These are phyloP conservation scores for Notothenia coriiceps DNA, from an alignment of 2,113 vertebrate species.

Conservation along the genomic window DNA sequence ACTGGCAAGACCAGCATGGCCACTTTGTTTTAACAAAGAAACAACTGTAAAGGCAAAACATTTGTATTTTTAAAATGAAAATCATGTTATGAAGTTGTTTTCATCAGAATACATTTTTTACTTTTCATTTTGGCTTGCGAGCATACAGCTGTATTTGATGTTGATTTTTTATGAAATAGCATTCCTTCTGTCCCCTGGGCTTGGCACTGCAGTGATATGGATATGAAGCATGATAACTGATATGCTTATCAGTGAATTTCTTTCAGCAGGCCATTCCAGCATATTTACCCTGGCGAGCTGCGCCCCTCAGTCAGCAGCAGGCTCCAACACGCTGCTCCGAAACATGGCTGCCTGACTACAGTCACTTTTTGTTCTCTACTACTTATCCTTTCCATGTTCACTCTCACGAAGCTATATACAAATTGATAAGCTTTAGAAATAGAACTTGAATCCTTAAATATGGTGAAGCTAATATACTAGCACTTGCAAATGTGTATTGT, in stretches of 20 bases:
- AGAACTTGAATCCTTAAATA: no score
- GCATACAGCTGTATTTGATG: neutral
- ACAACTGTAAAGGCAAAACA: no score
- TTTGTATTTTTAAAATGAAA: neutral
- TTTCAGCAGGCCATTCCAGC: constrained; percentile 13
- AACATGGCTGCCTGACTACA: constrained; percentile 30
- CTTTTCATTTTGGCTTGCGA: neutral
- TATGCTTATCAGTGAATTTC: constrained; percentile 37
- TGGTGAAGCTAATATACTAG: no score
- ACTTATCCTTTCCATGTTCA: neutral
- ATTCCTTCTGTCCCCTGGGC: constrained; percentile 13
- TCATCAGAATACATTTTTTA: neutral
- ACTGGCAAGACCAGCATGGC: neutral
- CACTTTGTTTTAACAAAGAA: neutral
- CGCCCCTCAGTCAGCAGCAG: constrained; percentile 11
- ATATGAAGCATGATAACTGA: constrained; percentile 42
- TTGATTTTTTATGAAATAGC: constrained; percentile 24
- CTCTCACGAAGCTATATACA: neutral
- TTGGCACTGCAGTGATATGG: neutral
- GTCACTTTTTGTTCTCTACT: constrained; percentile 9
- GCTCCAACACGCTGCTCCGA: constrained; percentile 36
- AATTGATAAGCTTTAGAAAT: neutral
- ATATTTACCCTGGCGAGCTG: constrained; percentile 27
- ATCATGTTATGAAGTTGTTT: neutral
- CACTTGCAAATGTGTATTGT: neutral